Evolutionary conservation across 1,140 invertebrate species (phyloP).

Genomic region (Dinothrombium tinctorium): DNA sequence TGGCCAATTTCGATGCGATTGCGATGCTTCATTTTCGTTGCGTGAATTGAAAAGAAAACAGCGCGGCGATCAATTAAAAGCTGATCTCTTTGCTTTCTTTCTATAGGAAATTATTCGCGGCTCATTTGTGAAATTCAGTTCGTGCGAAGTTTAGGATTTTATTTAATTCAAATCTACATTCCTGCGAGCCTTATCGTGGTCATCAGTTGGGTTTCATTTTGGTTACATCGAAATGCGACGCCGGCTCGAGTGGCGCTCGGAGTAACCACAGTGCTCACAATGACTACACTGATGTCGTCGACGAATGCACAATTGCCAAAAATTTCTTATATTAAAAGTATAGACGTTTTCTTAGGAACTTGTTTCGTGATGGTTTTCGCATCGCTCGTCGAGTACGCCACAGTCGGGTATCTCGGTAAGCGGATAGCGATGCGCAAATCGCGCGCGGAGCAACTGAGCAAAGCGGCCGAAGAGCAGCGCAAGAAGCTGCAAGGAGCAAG

Average conservation of each 20-base stretch:
- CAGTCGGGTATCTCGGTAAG: constrained; percentile 82
- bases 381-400: constrained; percentile 43
- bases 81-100: too few relatives aligned
- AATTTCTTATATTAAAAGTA: constrained; percentile 30
- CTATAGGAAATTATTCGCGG: constrained; percentile 81
- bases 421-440: constrained; percentile 82
- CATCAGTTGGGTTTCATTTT: constrained; percentile 94
- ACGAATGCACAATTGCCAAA: constrained; percentile 27
- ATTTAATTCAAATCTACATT: constrained; percentile 98
- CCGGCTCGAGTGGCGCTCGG: constrained; percentile 85
- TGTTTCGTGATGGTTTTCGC: constrained; percentile 22
- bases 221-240: constrained; percentile 80
- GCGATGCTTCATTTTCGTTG: too few relatives aligned
- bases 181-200: constrained; percentile 94
- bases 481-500: too few relatives aligned
- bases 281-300: constrained; percentile 27
- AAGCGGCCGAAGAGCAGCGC: too few relatives aligned
- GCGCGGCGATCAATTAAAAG: too few relatives aligned
- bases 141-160: constrained; percentile 92
- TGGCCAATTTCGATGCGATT: too few relatives aligned
- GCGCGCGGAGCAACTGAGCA: too few relatives aligned
- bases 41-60: too few relatives aligned
- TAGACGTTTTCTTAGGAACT: constrained; percentile 73
- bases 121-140: constrained; percentile 93
- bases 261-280: constrained; percentile 30